Evolutionary conservation across 2,888 invertebrate species (phyloP).

Genomic region (Theretra japonica): DNA sequence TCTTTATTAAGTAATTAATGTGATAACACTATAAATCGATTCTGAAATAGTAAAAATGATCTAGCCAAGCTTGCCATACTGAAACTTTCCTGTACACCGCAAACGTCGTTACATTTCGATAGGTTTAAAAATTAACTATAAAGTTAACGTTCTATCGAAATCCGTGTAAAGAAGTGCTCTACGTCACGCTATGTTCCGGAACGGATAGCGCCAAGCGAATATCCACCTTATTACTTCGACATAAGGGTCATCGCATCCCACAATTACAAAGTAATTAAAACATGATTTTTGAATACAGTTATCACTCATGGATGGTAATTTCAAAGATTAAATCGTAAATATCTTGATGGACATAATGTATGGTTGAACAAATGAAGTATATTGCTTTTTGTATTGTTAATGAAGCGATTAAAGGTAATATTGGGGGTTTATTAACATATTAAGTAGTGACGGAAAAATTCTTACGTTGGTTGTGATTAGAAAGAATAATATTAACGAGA

Average conservation of each 20-base stretch:
- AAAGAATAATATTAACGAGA: conserved; percentile 4
- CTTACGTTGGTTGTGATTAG: neutral
- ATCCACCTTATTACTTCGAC: conserved; percentile 1
- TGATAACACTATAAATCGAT: neutral
- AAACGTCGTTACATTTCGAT: conserved; percentile 46
- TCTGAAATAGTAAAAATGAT: neutral
- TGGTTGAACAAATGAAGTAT: conserved; percentile 28
- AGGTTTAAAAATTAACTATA: conserved; percentile 50
- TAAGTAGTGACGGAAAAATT: neutral
- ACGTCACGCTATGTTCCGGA: conserved; percentile 62
- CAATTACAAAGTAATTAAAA: conserved; percentile 28
- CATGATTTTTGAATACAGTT: conserved; percentile 29
- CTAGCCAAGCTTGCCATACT: conserved; percentile 4
- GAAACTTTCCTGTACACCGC: conserved; percentile 26
- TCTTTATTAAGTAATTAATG: no score
- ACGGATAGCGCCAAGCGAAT: conserved; percentile 4
- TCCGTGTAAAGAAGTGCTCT: conserved; percentile 62
- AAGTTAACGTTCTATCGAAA: conserved; percentile 54
- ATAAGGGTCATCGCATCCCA: conserved; percentile 4
- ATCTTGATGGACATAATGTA: conserved; percentile 33
- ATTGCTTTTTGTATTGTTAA: conserved; percentile 30
- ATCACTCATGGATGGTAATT: conserved; percentile 31
- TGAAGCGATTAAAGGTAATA: conserved; percentile 28
- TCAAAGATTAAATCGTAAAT: conserved; percentile 35
- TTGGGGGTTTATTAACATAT: conserved; percentile 21